Percentiles rank a stretch among this genome's conserved stretches.
These are phyloP conservation scores for Rissa tridactyla DNA, from an alignment of 2,113 vertebrate genomes.

Conservation along the genomic window DNA sequence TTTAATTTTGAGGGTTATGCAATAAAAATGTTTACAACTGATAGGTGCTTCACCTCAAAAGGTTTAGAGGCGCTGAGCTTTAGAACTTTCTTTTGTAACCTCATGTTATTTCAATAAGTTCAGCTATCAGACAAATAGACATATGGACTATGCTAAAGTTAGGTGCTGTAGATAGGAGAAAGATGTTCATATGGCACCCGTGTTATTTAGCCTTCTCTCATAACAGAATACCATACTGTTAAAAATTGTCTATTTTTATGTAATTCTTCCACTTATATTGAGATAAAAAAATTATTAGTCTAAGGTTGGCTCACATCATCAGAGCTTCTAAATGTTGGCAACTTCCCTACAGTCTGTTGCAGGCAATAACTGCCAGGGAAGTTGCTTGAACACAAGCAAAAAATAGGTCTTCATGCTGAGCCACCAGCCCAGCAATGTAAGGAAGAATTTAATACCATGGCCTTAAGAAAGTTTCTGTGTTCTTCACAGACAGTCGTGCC, in stretches of 20 bases:
- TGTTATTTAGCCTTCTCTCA: constrained; percentile 73
- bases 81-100: constrained; percentile 63
- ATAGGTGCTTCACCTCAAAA: constrained; percentile 59
- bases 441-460: constrained; percentile 63
- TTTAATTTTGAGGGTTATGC: neutral
- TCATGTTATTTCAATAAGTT: constrained; percentile 68
- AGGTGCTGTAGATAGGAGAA: constrained; percentile 71
- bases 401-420: constrained; percentile 81
- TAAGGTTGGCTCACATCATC: constrained; percentile 82
- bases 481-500: constrained; percentile 70
- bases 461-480: constrained; percentile 71
- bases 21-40: neutral
- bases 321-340: constrained; percentile 82
- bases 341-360: constrained; percentile 78
- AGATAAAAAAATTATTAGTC: constrained; percentile 86
- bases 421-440: constrained; percentile 64
- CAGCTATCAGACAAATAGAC: constrained; percentile 79
- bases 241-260: constrained; percentile 84
- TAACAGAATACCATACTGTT: constrained; percentile 79
- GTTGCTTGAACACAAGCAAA: constrained; percentile 74
- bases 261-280: constrained; percentile 82
- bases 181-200: constrained; percentile 74
- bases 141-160: constrained; percentile 84
- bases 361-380: constrained; percentile 80
- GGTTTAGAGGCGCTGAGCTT: neutral